phyloP scores from a whole-genome alignment of 1,140 invertebrate species.

The Tribolium castaneum region DNA sequence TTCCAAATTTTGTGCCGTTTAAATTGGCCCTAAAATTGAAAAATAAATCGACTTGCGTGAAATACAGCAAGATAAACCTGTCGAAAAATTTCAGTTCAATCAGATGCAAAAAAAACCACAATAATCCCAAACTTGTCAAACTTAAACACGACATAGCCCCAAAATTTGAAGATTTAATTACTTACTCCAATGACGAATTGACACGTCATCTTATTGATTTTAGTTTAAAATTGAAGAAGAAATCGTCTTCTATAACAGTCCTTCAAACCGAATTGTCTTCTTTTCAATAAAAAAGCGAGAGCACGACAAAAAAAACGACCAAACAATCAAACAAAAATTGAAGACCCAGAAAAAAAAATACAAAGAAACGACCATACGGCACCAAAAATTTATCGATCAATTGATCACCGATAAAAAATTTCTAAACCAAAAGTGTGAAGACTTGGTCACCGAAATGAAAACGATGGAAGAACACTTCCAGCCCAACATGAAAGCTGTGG shows the following conservation, averaged over 20 bases:
- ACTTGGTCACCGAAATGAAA: conserved; percentile 70
- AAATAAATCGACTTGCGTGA: too few species aligned
- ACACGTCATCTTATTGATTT: conserved; percentile 56
- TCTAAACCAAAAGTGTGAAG: conserved; percentile 74
- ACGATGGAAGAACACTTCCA: conserved; percentile 66
- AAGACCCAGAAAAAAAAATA: conserved; percentile 75
- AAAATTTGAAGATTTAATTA: conserved; percentile 58
- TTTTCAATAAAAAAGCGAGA: conserved; percentile 56
- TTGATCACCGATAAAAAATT: conserved; percentile 75
- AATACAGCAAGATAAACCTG: not conserved
- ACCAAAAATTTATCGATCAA: conserved; percentile 79
- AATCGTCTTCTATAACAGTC: conserved; percentile 56
- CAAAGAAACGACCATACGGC: conserved; percentile 71
- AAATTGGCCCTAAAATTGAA: not conserved
- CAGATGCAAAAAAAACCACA: too few species aligned
- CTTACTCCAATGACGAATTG: conserved; percentile 55
- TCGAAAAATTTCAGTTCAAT: not conserved
- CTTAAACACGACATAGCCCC: too few species aligned
- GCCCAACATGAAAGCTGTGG: conserved; percentile 67
- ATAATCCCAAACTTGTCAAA: too few species aligned
- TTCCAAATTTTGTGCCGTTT: not conserved
- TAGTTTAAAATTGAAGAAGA: conserved; percentile 59
- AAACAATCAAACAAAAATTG: conserved; percentile 60
- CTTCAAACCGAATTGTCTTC: conserved; percentile 59
- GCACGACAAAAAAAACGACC: conserved; percentile 54